phyloP scores from a whole-genome alignment of 2,113 vertebrate species.

The Accipiter cooperii region DNA sequence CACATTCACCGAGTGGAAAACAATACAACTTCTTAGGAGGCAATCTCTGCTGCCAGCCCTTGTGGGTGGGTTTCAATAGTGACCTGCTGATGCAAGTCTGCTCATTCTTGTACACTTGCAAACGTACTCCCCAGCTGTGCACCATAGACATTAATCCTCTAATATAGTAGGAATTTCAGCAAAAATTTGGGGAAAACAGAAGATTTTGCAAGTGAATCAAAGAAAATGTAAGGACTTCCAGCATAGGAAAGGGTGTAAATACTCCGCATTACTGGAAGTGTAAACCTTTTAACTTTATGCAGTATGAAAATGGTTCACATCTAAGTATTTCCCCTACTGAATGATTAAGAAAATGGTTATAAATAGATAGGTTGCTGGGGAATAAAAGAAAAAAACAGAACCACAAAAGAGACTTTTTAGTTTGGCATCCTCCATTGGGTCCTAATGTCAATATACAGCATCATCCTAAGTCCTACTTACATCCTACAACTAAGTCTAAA shows the following conservation, averaged over 20 bases:
- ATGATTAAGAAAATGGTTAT: not conserved
- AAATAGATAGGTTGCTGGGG: not conserved
- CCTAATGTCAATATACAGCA: not conserved
- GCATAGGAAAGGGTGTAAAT: not conserved
- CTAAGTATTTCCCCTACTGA: not conserved
- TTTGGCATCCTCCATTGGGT: not conserved
- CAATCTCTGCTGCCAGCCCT: not conserved
- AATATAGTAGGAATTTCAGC: not conserved
- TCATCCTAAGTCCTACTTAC: not conserved
- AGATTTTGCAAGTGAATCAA: not conserved
- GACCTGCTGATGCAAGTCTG: not conserved
- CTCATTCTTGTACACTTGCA: not conserved
- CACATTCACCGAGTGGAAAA: not conserved
- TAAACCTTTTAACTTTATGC: not conserved
- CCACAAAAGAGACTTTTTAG: not conserved
- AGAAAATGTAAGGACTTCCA: not conserved
- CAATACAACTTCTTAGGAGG: conserved; percentile 5
- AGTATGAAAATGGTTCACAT: not conserved
- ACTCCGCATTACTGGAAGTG: not conserved
- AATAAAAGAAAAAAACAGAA: not conserved
- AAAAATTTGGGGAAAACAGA: not conserved
- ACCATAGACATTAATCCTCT: not conserved
- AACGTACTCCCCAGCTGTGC: not conserved
- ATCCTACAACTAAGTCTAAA: not conserved
- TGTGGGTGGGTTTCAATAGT: not conserved